Percentiles rank a stretch among this genome's conserved stretches.
These are phyloP conservation scores for Macheiramphus alcinus DNA, from an alignment of 2,113 vertebrate genomes.

Conservation along the genomic window DNA sequence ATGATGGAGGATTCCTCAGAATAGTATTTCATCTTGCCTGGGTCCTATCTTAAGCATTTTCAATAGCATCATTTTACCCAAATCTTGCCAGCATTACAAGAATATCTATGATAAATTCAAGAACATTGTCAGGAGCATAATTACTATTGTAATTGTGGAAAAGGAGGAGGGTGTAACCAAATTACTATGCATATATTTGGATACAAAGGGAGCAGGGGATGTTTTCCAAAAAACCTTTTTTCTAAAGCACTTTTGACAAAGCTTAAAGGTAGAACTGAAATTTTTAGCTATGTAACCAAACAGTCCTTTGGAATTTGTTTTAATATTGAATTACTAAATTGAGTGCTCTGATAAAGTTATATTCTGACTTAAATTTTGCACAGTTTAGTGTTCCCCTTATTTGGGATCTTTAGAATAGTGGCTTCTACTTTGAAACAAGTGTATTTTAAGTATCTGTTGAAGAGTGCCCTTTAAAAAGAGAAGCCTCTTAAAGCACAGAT, in stretches of 20 bases:
- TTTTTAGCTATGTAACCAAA: not conserved
- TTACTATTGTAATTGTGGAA: not conserved
- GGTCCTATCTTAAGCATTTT: not conserved
- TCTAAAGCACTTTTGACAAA: not conserved
- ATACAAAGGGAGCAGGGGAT: not conserved
- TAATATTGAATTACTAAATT: not conserved
- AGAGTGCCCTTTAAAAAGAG: not conserved
- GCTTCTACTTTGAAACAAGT: not conserved
- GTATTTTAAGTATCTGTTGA: not conserved
- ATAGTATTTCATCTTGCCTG: not conserved
- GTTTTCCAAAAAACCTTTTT: not conserved
- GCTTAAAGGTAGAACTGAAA: not conserved
- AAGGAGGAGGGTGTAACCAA: not conserved
- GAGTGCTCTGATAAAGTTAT: not conserved
- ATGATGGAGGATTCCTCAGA: not conserved
- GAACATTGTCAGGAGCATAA: not conserved
- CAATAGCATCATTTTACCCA: not conserved
- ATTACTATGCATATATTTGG: not conserved
- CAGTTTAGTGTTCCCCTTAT: not conserved
- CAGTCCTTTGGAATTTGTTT: not conserved
- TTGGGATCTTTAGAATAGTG: not conserved
- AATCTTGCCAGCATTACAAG: not conserved
- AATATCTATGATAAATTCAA: not conserved
- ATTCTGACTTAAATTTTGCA: not conserved
- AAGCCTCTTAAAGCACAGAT: not conserved